A percentile compares a stretch with the other conserved stretches of the same genome.
Conservation (phyloP, 1,140 invertebrate species). For the Microplitis mediator region DNA sequence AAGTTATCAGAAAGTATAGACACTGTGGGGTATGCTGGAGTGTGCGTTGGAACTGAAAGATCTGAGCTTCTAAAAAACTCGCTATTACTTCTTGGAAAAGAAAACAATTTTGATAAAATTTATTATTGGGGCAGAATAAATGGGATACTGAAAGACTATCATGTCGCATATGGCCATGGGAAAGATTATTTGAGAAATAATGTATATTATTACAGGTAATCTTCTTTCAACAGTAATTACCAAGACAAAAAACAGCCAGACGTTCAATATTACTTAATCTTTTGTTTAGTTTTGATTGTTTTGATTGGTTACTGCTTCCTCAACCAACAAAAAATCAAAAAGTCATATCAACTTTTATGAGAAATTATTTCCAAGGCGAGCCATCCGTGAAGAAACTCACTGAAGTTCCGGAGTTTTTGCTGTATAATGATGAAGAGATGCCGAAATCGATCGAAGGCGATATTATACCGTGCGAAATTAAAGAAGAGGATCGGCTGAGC, state of each 20-base stretch:
- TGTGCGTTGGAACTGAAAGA: slow-evolving; percentile 69
- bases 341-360: slow-evolving; percentile 64
- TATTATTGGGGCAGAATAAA: slow-evolving; percentile 79
- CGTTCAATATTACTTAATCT: neutral
- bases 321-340: slow-evolving; percentile 66
- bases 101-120: slow-evolving; percentile 76
- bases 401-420: slow-evolving; percentile 33
- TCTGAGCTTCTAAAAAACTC: slow-evolving; percentile 72
- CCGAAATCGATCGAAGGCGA: slow-evolving; percentile 30
- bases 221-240: neutral
- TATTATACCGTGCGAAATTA: slow-evolving; percentile 60
- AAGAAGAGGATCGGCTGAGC: slow-evolving; percentile 77
- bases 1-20: slow-evolving; percentile 53
- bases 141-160: slow-evolving; percentile 72
- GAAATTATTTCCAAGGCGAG: slow-evolving; percentile 65
- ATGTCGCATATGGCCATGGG: slow-evolving; percentile 73
- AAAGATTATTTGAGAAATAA: slow-evolving; percentile 70
- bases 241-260: neutral
- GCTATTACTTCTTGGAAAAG: slow-evolving; percentile 71
- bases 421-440: slow-evolving; percentile 32
- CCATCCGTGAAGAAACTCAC: slow-evolving; percentile 62
- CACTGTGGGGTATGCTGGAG: slow-evolving; percentile 63
- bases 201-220: slow-evolving; percentile 72
- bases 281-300: slow-evolving; percentile 65
- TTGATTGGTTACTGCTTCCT: slow-evolving; percentile 73